phyloP scores from a whole-genome alignment of 2,113 vertebrate species.

The Hydrolagus affinis region DNA sequence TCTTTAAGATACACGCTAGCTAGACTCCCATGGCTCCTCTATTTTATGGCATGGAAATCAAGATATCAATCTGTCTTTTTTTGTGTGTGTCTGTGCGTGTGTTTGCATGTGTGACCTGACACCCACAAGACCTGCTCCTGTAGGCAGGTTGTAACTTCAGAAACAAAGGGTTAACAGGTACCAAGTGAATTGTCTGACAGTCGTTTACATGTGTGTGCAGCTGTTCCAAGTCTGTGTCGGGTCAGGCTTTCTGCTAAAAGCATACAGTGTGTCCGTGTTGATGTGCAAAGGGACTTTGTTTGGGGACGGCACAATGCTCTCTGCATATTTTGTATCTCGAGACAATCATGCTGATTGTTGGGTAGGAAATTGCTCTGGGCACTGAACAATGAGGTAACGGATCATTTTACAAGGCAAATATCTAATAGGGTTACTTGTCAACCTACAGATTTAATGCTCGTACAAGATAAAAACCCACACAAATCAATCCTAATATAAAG shows the following conservation, averaged over 20 bases:
- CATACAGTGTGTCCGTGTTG: background rate
- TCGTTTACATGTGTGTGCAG: background rate
- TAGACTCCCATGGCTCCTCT: too few relatives aligned
- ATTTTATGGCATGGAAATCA: background rate
- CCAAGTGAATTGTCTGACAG: background rate
- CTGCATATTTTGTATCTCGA: background rate
- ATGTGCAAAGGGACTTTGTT: background rate
- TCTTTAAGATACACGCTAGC: too few relatives aligned
- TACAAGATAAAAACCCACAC: constrained; percentile 25
- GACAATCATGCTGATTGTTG: background rate
- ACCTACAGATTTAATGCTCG: constrained; percentile 18
- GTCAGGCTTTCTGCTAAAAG: background rate
- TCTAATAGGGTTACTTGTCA: constrained; percentile 22
- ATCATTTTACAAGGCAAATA: constrained; percentile 16
- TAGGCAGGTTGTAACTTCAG: background rate
- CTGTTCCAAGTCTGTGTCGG: background rate
- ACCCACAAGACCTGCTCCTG: background rate
- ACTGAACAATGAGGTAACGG: background rate
- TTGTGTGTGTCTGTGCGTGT: background rate
- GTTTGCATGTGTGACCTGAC: background rate
- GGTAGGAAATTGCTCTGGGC: background rate
- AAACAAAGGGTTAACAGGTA: background rate
- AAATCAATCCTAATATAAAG: constrained; percentile 25
- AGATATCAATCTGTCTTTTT: background rate
- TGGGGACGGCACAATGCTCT: background rate